Evolutionary conservation across 2,113 vertebrate genomes (phyloP).

Genomic region (Microcebus griseorufus): DNA sequence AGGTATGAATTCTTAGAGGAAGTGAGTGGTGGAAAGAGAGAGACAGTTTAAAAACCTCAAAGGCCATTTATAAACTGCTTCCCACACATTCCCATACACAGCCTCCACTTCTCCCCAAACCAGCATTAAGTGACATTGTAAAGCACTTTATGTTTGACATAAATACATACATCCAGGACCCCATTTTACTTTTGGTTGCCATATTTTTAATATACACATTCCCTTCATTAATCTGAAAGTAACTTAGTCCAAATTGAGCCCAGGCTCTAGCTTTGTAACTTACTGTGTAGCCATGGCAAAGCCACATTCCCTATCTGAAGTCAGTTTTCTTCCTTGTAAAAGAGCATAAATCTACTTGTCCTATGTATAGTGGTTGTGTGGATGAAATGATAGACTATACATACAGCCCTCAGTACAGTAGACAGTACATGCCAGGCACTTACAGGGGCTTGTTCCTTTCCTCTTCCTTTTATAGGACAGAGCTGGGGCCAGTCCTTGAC

Average conservation of each 20-base stretch:
- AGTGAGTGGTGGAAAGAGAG: not conserved
- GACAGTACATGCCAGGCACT: not conserved
- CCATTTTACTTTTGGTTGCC: not conserved
- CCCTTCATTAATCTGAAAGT: not conserved
- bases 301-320: not conserved
- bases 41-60: conserved; percentile 38
- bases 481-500: not conserved
- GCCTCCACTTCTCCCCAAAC: not conserved
- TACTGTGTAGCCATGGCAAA: not conserved
- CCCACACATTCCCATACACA: not conserved
- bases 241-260: not conserved
- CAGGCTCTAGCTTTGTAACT: conserved; percentile 1
- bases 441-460: not conserved
- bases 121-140: not conserved
- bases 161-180: not conserved
- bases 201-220: not conserved
- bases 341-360: not conserved
- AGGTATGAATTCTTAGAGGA: conserved; percentile 29
- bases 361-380: not conserved
- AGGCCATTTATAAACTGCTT: not conserved
- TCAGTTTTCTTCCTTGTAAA: conserved; percentile 13
- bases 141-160: not conserved
- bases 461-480: not conserved
- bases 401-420: not conserved
- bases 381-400: conserved; percentile 10